Conservation (phyloP, 2,888 invertebrate species). For the Lochmaea crataegi region DNA sequence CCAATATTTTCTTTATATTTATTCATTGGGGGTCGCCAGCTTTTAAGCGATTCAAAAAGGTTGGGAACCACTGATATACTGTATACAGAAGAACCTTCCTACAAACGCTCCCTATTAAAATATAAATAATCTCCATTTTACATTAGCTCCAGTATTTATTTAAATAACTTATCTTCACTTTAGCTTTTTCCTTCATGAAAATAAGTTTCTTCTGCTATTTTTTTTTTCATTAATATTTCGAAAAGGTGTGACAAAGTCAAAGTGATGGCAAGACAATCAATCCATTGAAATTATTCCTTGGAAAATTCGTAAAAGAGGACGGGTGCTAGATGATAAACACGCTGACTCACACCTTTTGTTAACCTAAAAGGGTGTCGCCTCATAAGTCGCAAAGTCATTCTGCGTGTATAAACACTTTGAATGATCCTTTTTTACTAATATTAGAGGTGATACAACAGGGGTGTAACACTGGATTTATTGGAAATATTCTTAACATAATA, state of each 20-base stretch:
- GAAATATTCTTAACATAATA: too few relatives aligned
- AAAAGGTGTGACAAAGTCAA: neutral
- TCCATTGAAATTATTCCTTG: neutral
- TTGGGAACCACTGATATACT: too few relatives aligned
- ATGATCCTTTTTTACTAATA: neutral
- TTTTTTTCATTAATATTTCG: neutral
- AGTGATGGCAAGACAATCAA: neutral
- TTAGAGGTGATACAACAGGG: neutral
- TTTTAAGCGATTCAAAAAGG: too few relatives aligned
- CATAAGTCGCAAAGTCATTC: neutral
- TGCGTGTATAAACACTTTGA: neutral
- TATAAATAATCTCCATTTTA: too few relatives aligned
- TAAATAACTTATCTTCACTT: neutral
- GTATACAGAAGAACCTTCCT: too few relatives aligned
- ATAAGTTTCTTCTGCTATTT: neutral
- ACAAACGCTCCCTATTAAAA: too few relatives aligned
- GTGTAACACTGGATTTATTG: neutral
- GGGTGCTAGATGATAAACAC: neutral
- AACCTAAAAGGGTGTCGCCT: neutral
- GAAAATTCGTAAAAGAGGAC: neutral
- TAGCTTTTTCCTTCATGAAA: neutral
- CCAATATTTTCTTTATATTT: too few relatives aligned
- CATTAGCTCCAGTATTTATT: neutral
- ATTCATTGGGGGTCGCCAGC: too few relatives aligned
- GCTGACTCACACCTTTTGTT: constrained; percentile 2